Base-by-base conservation (phyloP, 2,113 vertebrate species). In the Chaenocephalus aceratus region DNA sequence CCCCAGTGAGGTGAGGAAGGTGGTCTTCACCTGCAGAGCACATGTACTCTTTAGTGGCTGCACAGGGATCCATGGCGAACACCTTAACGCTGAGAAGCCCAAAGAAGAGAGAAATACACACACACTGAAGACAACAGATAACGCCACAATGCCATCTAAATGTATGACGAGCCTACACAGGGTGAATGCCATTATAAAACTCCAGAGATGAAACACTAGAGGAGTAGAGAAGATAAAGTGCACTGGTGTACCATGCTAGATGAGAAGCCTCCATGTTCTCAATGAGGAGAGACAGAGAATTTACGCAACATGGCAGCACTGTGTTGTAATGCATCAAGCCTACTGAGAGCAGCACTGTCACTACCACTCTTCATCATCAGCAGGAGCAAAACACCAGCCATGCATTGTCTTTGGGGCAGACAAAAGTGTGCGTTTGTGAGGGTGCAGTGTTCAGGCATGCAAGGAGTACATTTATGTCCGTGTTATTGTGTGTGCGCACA, bases 311-410 rank as follows among this genome's bases (percentile, higher is more conserved):
- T 91, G 93, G 93, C 93, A 91, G 92, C 83, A 15, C 75, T 80
- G 88, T 86, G 89, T 92, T 93, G 92, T 92, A 91, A 93, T 91
- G 85, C 91, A 91, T 90, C 92, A 91, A 86, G 63, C 88, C 90
- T 78, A 88, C 87, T 75, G 82, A 92, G 89, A 92, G 89, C 89
- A 81, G 84, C 87, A 90, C 92, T 89, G 93, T 94, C 94, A 93
- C 93, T 91, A 93, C 86, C 82, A 82, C 89, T 95, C 85, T 94
- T 92, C 91, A 90, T 94, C 92, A 94, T 89, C 91, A 89, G 89
- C 85, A 66, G 71, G 73, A 88, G 88, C 86, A 88, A 93, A 92
- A 91, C 91, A 92, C 89, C 91, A 93, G 88, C 89, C 88, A 89
- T 83, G 87, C 88, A 92, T 87, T 86, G 91, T 94, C 89, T 94